Base-by-base conservation (phyloP, 1,140 invertebrate genomes). In the Carposina sasakii region DNA sequence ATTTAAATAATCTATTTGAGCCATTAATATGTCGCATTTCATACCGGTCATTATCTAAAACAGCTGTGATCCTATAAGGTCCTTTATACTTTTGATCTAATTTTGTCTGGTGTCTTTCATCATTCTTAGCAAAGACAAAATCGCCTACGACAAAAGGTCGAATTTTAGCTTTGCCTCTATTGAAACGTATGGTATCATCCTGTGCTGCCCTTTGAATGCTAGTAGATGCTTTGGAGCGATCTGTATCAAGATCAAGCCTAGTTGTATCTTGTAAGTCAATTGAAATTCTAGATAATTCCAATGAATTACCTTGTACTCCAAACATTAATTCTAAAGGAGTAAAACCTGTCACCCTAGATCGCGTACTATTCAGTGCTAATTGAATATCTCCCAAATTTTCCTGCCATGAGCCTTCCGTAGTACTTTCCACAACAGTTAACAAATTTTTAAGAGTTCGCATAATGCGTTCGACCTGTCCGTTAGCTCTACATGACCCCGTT, bases 401-500 rank as follows among this genome's bases (percentile, higher is more conserved):
- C 17, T 28, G 36, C 47, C 47, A 48, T 22, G 16, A 6, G 3
- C 8, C 12, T n/a, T 48, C 26, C 1, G 47, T 17, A 12, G 15
- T 22, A 40, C 9, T 21, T 31, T 48, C 47, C 4, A 30, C 20
- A 13, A 48, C 41, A 3, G 47, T 40, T 17, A 48, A 21, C 5
- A 48, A 19, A 30, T 24, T 41, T 41, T 48, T 48, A 5, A 48
- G 13, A 19, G 47, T 48, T 26, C 36, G 36, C 47, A 48, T 48
- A 4, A 48, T 37, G 0, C 47, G 16, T 28, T 44, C 40, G 2
- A 52, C 41, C n/a, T 59, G 52, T 22, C 57, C 53, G 15, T 59
- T 59, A 6, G 48, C 57, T 23, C 52, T 41, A 33, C 49, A 48
- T 16, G 52, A 40, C 22, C 57, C 60, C 2, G 57, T 60, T 5